phyloP scores from a whole-genome alignment of 2,113 vertebrate species.

The Neolamprologus devosi region DNA sequence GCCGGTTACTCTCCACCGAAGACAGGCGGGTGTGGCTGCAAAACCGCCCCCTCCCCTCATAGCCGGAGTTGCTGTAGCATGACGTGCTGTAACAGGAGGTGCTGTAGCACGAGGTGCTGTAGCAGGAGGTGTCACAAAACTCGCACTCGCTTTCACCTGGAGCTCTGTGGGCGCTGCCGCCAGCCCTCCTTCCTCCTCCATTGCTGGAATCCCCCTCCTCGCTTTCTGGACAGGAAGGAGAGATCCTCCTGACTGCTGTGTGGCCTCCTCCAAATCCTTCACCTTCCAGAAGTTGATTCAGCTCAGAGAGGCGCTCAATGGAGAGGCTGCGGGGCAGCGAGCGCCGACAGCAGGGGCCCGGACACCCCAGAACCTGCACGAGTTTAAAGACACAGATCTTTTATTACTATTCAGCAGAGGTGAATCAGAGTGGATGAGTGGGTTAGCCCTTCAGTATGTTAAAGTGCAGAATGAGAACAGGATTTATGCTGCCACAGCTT shows the following conservation, averaged over 20 bases:
- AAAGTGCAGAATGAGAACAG: neutral
- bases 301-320: conserved; percentile 73
- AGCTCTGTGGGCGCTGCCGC: conserved; percentile 67
- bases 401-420: neutral
- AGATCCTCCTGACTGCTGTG: conserved; percentile 9
- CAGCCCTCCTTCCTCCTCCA: conserved; percentile 53
- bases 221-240: conserved; percentile 70
- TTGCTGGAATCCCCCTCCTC: conserved; percentile 64
- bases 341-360: conserved; percentile 62
- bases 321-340: conserved; percentile 68
- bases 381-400: neutral
- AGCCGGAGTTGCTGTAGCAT: conserved; percentile 89
- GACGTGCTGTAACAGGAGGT: conserved; percentile 92
- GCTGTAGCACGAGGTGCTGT: conserved; percentile 93
- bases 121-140: conserved; percentile 87
- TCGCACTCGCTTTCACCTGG: conserved; percentile 83
- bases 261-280: conserved; percentile 41
- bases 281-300: conserved; percentile 75
- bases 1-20: conserved; percentile 90
- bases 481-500: neutral
- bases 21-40: conserved; percentile 93
- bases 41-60: conserved; percentile 78
- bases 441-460: neutral
- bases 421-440: neutral
- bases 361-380: conserved; percentile 58